Conservation (phyloP, 2,888 invertebrate genomes). For the Liodrosophila aerea region DNA sequence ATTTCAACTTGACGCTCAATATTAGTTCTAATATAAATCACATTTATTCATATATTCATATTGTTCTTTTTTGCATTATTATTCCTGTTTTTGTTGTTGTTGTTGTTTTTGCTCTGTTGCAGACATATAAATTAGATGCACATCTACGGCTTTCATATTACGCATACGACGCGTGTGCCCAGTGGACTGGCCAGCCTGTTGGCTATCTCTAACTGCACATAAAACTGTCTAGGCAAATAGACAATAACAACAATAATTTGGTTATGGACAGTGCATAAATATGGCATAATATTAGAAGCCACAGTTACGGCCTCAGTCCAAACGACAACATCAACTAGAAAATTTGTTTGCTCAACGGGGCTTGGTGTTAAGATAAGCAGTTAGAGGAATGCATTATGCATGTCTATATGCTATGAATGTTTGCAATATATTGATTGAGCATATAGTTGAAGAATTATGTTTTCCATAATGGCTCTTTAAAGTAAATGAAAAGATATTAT, state of each 20-base stretch:
- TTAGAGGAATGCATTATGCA: too few relatives aligned
- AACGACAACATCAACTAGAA: conserved; percentile 29
- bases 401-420: neutral
- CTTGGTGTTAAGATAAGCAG: too few relatives aligned
- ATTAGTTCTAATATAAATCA: conserved; percentile 41
- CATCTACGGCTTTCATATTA: conserved; percentile 36
- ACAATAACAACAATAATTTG: conserved; percentile 29
- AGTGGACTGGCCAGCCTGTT: neutral
- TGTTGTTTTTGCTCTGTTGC: conserved; percentile 10
- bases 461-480: too few relatives aligned
- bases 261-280: conserved; percentile 53
- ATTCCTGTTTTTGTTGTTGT: conserved; percentile 17
- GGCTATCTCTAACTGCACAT: conserved; percentile 46
- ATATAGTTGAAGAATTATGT: too few relatives aligned
- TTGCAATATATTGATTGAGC: neutral
- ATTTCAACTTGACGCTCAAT: neutral
- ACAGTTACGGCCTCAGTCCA: conserved; percentile 9
- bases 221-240: conserved; percentile 69
- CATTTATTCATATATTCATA: conserved; percentile 40
- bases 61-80: conserved; percentile 28
- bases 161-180: conserved; percentile 39
- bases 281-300: conserved; percentile 57
- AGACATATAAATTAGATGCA: conserved; percentile 67
- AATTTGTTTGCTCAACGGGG: conserved; percentile 49
- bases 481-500: too few relatives aligned